Evolutionary conservation across 2,113 vertebrate species (phyloP).

Genomic region (Rhagologus leucostigma): DNA sequence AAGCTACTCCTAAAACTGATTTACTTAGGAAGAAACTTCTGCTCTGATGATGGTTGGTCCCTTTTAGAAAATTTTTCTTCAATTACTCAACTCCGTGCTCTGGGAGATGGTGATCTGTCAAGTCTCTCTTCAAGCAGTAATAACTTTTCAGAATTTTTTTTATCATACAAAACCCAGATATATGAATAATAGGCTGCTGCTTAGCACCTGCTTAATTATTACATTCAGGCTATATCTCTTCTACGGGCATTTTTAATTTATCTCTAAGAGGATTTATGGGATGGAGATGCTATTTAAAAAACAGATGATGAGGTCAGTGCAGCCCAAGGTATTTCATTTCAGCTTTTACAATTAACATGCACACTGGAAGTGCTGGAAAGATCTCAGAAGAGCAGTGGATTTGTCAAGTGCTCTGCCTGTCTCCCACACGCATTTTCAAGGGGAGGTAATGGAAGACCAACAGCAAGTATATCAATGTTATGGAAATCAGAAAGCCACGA

Average conservation of each 20-base stretch:
- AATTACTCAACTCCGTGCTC: neutral
- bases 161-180: neutral
- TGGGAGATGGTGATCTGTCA: neutral
- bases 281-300: neutral
- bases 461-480: neutral
- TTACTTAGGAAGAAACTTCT: neutral
- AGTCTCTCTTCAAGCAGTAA: neutral
- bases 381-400: neutral
- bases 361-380: neutral
- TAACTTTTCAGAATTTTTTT: neutral
- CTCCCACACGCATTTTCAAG: neutral
- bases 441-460: neutral
- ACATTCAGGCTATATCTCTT: neutral
- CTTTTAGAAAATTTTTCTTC: neutral
- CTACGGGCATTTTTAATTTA: neutral
- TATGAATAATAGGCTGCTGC: neutral
- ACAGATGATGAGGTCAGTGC: neutral
- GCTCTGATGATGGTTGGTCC: neutral
- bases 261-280: neutral
- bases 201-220: conserved; percentile 7
- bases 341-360: neutral
- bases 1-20: neutral
- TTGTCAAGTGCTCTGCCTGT: neutral
- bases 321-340: neutral
- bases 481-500: neutral